Evolutionary conservation across 1,140 invertebrate species (phyloP).

Genomic region (Neocloeon triangulifer): DNA sequence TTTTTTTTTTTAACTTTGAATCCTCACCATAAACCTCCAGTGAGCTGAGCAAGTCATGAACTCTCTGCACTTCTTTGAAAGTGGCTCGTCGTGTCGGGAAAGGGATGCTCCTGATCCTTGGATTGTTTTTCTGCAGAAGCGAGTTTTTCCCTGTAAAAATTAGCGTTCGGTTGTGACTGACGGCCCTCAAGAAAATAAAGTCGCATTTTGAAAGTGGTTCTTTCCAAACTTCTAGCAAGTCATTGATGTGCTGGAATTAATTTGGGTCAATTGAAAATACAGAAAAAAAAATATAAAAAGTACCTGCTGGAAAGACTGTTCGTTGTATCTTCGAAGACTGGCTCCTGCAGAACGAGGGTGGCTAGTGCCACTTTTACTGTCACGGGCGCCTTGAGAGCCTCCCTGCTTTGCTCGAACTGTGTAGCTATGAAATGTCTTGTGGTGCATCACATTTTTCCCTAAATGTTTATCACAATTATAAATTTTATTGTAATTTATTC

Average conservation of each 20-base stretch:
- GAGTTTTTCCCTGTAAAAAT: constrained; percentile 54
- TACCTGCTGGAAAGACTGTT: constrained; percentile 40
- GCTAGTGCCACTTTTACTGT: constrained; percentile 33
- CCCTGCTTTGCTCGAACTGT: constrained; percentile 67
- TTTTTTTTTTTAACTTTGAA: constrained; percentile 4
- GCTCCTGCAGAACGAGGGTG: constrained; percentile 59
- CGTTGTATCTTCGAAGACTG: constrained; percentile 56
- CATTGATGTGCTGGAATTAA: constrained; percentile 58
- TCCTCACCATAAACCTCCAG: constrained; percentile 47
- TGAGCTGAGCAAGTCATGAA: constrained; percentile 43
- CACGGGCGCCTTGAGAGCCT: constrained; percentile 43
- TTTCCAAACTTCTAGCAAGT: constrained; percentile 44
- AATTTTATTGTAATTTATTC: too few species aligned
- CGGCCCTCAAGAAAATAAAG: constrained; percentile 57
- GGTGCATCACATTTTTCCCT: constrained; percentile 32
- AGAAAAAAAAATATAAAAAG: constrained; percentile 7
- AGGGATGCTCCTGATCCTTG: constrained; percentile 45
- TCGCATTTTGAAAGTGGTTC: constrained; percentile 37
- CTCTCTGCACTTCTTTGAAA: constrained; percentile 54
- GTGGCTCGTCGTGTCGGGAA: constrained; percentile 64
- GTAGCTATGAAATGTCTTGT: constrained; percentile 77
- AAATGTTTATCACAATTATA: constrained; percentile 7
- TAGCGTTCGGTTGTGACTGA: constrained; percentile 43
- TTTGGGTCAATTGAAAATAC: too few species aligned
- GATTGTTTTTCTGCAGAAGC: constrained; percentile 36